Conservation (phyloP, 2,888 invertebrate species). For the Leistus spinibarbis region DNA sequence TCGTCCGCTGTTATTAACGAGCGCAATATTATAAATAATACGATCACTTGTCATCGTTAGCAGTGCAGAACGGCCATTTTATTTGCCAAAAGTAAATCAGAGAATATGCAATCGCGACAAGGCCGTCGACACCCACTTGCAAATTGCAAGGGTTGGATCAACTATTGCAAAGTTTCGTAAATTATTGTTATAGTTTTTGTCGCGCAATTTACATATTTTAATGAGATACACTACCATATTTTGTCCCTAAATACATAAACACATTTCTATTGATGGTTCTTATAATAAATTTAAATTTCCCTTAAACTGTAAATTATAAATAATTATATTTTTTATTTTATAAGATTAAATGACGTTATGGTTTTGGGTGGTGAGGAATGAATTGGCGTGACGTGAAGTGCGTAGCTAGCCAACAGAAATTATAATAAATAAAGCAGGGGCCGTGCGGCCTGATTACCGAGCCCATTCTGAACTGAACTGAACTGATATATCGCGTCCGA, state of each 20-base stretch:
- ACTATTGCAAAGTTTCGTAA: too few relatives aligned
- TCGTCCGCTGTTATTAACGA: background rate
- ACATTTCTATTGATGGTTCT: too few relatives aligned
- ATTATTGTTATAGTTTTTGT: too few relatives aligned
- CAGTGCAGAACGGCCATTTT: background rate
- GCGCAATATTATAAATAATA: background rate
- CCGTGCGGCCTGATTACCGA: slow-evolving; percentile 45
- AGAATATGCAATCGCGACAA: background rate
- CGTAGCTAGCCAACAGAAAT: slow-evolving; percentile 48
- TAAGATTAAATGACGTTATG: background rate
- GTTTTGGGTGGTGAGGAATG: background rate
- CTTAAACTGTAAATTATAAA: too few relatives aligned
- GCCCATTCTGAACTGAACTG: slow-evolving; percentile 15
- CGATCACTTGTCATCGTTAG: background rate
- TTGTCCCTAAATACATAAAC: too few relatives aligned
- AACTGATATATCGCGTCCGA: slow-evolving; percentile 43
- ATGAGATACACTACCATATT: too few relatives aligned
- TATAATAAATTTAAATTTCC: too few relatives aligned
- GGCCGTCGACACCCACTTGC: background rate
- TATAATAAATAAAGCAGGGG: slow-evolving; percentile 45
- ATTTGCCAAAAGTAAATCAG: background rate
- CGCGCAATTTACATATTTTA: too few relatives aligned
- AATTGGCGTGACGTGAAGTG: background rate
- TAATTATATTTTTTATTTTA: too few relatives aligned
- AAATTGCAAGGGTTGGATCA: too few relatives aligned